Base-by-base conservation (phyloP, 2,113 vertebrate genomes). In the Menura novaehollandiae region DNA sequence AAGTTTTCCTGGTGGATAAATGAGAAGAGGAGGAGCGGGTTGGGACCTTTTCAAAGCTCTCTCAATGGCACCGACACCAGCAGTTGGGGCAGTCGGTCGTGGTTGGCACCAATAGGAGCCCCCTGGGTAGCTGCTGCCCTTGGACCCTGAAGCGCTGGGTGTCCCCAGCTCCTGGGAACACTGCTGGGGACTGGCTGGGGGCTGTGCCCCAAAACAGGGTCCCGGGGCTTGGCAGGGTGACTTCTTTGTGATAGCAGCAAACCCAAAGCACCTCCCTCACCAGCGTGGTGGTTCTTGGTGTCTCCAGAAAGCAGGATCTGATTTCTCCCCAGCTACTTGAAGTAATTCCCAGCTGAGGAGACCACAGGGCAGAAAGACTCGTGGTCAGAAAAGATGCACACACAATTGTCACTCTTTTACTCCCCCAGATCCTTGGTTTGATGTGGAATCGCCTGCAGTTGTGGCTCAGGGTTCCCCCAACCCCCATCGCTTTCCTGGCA, bases 401-500 rank as follows among this genome's bases (percentile, higher is more conserved):
- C 18, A 13, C 3, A 23, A 9, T 11, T 24, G 39, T 24, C 0
- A 10, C 2, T 20, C 46, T 77, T 83, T 37, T 63, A 12, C 3
- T 22, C 23, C 23, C 11, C 6, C 1, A 13, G 6, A 49, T 73
- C 53, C n/a, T 59, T 79, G 9, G 8, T 67, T 68, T 51, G 47
- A 21, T 43, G n/a, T 11, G 8, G 24, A 85, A n/a, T 85, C 2
- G 0, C 32, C 41, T 43, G 27, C 0, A 1, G 35, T 4, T 52
- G 62, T 76, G 53, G 19, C 37, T 88, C n/a, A 64, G 62, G 35
- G 44, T 64, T 15, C 18, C 55, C 30, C 10, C 17, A 21, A 30
- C 35, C 16, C 33, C 49, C 0, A 0, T 35, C 0, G 0, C 23
- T 76, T 79, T 68, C 19, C 33, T 62, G 33, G 30, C 28, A 47